A percentile compares a stretch with the other conserved stretches of the same genome.
Conservation (phyloP, 2,888 invertebrate species). For the Limnephilus rhombicus region DNA sequence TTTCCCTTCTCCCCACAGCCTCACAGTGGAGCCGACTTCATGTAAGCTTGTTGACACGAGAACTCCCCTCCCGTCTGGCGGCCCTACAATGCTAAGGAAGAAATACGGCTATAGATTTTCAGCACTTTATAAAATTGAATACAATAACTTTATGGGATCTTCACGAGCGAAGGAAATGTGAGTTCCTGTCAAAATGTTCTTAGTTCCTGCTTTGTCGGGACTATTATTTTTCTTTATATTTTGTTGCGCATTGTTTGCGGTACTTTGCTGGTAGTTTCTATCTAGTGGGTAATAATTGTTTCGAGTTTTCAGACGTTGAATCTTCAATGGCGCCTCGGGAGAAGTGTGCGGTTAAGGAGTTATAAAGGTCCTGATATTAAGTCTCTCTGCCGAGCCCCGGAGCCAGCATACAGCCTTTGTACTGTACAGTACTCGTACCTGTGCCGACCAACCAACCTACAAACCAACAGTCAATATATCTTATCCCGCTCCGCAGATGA, state of each 20-base stretch:
- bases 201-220: not conserved
- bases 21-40: conserved; percentile 17
- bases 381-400: not conserved
- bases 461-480: not conserved
- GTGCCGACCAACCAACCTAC: not conserved
- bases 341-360: not conserved
- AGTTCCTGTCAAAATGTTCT: conserved; percentile 19
- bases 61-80: conserved; percentile 16
- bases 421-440: not conserved
- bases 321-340: not conserved
- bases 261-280: too few relatives aligned
- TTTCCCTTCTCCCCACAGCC: not conserved
- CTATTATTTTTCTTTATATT: not conserved
- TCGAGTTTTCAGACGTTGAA: not conserved
- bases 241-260: not conserved
- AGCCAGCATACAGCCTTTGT: not conserved
- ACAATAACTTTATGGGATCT: conserved; percentile 45
- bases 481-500: not conserved
- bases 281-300: not conserved
- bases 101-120: conserved; percentile 45
- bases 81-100: conserved; percentile 25
- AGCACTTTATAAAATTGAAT: conserved; percentile 47
- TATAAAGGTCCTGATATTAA: conserved; percentile 17
- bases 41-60: conserved; percentile 38
- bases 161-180: conserved; percentile 21